Base-by-base conservation (phyloP, 1,140 invertebrate species). In the Ptiloglossa arizonensis region DNA sequence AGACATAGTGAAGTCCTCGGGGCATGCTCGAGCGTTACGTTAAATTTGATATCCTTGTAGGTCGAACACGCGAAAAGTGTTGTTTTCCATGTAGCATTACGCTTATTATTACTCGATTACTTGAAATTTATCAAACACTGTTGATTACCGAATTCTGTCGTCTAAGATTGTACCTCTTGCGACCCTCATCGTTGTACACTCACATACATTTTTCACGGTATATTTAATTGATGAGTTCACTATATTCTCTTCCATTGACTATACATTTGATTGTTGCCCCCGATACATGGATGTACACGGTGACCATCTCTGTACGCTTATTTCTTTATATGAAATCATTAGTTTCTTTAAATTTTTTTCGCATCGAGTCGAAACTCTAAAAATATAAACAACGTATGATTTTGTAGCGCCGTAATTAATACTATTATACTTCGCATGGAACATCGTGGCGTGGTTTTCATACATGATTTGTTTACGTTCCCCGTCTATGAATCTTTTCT, bases 381-480 rank as follows among this genome's bases (percentile, higher is more conserved):
- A 11, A 60, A 22, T 1, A 1, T 22, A 15, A 15, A 19, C 24
- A 19, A 9, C 22, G 9, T 22, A n/a, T n/a, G 48, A 9, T 70
- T 54, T 46, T 35, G 24, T 44, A 50, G n/a, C n/a, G n/a, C n/a
- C n/a, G n/a, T n/a, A n/a, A n/a, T 29, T 56, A 27, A 22, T 48
- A n/a, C n/a, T 62, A 57, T 1, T 17, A 32, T 24, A 11, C 6
- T 72, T 74, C 5, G 22, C 54, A 46, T 22, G 13, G 48, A 62
- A 11, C 22, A 35, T 41, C 29, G 32, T 35, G 24, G 19, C 22
- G 15, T 35, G 22, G 15, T 46, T 15, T 71, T 32, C 19, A 50
- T 24, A 41, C 27, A 54, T 2, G 56, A 67, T 73, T 52, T 73
- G 57, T 78, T 72, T 68, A 66, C 63, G n/a, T 63, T 54, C 50